A percentile compares a stretch with the other conserved stretches of the same genome.
These are phyloP conservation scores for Rhynchotus rufescens DNA, from an alignment of 2,797 vertebrate genomes.

Conservation along the genomic window DNA sequence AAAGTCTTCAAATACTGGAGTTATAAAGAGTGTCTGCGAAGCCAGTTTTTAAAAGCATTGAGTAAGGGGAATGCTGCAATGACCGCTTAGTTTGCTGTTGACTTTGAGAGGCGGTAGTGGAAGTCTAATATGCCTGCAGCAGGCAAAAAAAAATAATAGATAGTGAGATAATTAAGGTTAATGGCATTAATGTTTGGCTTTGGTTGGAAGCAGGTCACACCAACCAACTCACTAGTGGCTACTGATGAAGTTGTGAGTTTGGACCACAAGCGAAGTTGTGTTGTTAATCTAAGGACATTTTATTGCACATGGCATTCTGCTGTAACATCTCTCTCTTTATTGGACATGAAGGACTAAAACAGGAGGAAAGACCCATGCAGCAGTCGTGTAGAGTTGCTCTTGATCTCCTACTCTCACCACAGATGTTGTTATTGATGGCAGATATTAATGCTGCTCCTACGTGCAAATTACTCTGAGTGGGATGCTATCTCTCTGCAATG, in stretches of 20 bases:
- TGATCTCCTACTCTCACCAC: neutral
- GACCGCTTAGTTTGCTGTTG: neutral
- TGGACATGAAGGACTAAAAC: neutral
- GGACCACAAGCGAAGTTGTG: neutral
- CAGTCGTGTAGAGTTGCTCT: neutral
- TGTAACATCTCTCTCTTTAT: neutral
- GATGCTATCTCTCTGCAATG: neutral
- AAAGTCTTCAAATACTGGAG: neutral
- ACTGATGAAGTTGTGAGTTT: neutral
- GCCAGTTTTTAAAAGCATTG: neutral
- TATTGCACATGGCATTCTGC: accelerated
- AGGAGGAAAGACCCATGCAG: neutral
- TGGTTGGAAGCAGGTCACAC: neutral
- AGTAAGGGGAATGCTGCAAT: neutral
- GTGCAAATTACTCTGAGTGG: neutral
- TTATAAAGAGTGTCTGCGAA: neutral
- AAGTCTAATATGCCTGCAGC: neutral
- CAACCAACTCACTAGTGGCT: neutral
- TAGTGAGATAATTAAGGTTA: neutral
- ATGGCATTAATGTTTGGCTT: neutral
- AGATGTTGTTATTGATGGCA: neutral
- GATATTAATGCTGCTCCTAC: neutral
- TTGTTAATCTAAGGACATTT: neutral
- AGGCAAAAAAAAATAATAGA: neutral
- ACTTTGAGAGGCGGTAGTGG: neutral